phyloP scores from a whole-genome alignment of 2,888 invertebrate species.

The Drosophila mayaguana region DNA sequence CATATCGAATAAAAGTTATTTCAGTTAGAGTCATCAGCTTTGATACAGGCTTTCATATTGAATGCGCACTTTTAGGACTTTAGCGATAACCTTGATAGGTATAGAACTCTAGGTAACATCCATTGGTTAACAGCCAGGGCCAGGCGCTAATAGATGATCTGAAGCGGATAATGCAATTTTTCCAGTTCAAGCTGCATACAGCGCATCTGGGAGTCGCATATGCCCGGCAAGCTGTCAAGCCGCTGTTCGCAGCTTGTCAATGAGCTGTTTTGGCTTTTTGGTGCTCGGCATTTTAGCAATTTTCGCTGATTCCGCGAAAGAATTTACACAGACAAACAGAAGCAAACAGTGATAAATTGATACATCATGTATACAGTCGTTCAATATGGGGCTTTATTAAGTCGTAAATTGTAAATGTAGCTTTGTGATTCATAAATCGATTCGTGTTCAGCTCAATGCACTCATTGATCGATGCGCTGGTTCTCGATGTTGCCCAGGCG shows the following conservation, averaged over 20 bases:
- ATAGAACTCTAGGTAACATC: no score
- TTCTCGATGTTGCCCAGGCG: conserved; percentile 64
- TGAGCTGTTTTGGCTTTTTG: neutral
- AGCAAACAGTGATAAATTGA: neutral
- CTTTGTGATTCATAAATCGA: conserved; percentile 3
- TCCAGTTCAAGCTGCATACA: neutral
- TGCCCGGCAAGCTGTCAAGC: no score
- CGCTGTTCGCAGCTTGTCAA: conserved; percentile 21
- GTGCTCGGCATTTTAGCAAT: neutral
- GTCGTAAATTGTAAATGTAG: neutral
- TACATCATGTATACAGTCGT: neutral
- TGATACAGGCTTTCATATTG: neutral
- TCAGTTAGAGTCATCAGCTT: neutral
- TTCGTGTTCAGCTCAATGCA: conserved; percentile 22
- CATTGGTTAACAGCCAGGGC: no score
- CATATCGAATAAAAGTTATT: no score
- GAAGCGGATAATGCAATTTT: no score
- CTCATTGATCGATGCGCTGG: conserved; percentile 49
- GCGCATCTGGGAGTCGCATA: neutral
- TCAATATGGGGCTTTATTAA: conserved; percentile 6
- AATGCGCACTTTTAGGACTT: neutral
- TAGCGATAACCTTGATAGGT: no score
- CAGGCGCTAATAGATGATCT: no score
- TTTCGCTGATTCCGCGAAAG: conserved; percentile 15
- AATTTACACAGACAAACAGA: conserved; percentile 1